Evolutionary conservation across 2,888 invertebrate genomes (phyloP), one percentile per base, ranked within the genome.

Genomic region (Drosophila mulleri): DNA sequence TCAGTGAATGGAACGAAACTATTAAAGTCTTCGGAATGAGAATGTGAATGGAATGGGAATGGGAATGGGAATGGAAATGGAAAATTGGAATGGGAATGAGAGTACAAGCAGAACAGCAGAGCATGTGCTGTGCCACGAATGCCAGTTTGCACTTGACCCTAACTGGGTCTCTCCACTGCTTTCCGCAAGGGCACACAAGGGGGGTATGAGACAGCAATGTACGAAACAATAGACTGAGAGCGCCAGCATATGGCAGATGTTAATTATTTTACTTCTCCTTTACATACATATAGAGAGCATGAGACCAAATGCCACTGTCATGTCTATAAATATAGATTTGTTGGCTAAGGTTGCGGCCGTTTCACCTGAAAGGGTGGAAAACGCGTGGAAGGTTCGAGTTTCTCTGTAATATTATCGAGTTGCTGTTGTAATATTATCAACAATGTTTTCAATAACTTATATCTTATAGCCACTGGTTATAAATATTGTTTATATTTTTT

Each of bases 1-100:
- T 80, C 89, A 88, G 65, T 71, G 72, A 88, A 59, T 82, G 86
- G 89, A 89, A 86, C 86, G 88, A 82, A 80, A 72, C 68, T 66
- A 72, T 71, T 71, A 67, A 66, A 70, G 65, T 18, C 18, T 54
- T 41, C 62, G 60, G 32, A 60, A 63, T 53, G 67, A 29, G 48
- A 58, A 65, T 41, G 42, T 6, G 48, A 41, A 42, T 61, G 56
- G 23, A 61, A 29, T 57, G 39, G 42, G 39, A 63, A 58, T 41
- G 42, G 50, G 18, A 61, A 62, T 82, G 59, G 50, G 35, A 70
- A 65, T 63, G 52, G 35, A 23, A 64, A 56, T 44, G 60, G 52
- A 16, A 16, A 32, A 52, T 29, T 23, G 29, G n/a, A 58, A 61
- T 57, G 48, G 35, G 41, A 63, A 59, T 41, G 32, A 45, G 63